Conservation (phyloP, 2,797 vertebrate species). For the Harpagifer antarcticus region DNA sequence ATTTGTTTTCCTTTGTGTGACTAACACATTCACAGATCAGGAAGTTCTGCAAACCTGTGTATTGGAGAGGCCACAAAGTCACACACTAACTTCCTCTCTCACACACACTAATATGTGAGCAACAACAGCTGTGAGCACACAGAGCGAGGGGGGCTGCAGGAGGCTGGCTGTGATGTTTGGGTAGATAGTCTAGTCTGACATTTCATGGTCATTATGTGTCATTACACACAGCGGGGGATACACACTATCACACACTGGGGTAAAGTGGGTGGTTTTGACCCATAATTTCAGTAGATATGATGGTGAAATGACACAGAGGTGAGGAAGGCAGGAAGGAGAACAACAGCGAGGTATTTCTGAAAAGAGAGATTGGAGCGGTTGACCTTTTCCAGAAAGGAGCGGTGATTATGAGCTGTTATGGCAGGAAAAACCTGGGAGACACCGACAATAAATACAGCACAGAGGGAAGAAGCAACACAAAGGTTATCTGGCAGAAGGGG, state of each 20-base stretch:
- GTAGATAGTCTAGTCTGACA: slow-evolving; percentile 66
- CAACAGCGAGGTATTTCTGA: slow-evolving; percentile 40
- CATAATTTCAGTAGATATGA: slow-evolving; percentile 54
- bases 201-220: slow-evolving; percentile 73
- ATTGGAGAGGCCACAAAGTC: slow-evolving; percentile 29
- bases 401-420: slow-evolving; percentile 57
- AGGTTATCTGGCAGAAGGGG: slow-evolving; percentile 32
- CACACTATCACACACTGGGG: slow-evolving; percentile 19
- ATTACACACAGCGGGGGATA: slow-evolving; percentile 63
- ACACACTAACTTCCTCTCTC: slow-evolving; percentile 30
- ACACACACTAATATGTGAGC: slow-evolving; percentile 12
- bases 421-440: slow-evolving; percentile 47
- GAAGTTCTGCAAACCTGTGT: slow-evolving; percentile 18
- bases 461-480: slow-evolving; percentile 10
- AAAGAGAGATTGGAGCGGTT: slow-evolving; percentile 39
- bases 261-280: slow-evolving; percentile 43
- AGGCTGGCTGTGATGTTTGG: slow-evolving; percentile 49
- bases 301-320: slow-evolving; percentile 29
- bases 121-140: slow-evolving; percentile 35
- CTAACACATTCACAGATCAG: slow-evolving; percentile 24
- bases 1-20: neutral
- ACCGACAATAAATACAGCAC: slow-evolving; percentile 29
- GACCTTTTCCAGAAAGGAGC: slow-evolving; percentile 54
- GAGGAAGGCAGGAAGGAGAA: slow-evolving; percentile 22
- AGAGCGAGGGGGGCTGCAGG: neutral